Evolutionary conservation across 2,888 invertebrate genomes (phyloP).

Genomic region (Drosophila cognata): DNA sequence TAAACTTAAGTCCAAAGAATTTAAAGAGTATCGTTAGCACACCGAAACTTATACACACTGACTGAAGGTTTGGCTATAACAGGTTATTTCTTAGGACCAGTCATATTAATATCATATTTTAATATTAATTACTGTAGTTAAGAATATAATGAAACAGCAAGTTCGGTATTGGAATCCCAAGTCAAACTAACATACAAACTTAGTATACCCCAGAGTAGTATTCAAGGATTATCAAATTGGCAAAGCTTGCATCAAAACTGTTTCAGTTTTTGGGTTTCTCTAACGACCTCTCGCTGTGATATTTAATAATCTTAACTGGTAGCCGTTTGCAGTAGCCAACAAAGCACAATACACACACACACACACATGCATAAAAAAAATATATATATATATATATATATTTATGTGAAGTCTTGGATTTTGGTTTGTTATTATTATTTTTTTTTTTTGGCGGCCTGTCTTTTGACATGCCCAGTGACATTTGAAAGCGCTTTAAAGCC

Average conservation of each 20-base stretch:
- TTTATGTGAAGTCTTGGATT: slow-evolving; percentile 26
- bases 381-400: slow-evolving; percentile 5
- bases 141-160: neutral
- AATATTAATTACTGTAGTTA: neutral
- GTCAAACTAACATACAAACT: neutral
- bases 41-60: slow-evolving; percentile 17
- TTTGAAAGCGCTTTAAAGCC: slow-evolving; percentile 68
- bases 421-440: slow-evolving; percentile 21
- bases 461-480: slow-evolving; percentile 67
- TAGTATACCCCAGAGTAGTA: neutral
- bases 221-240: slow-evolving; percentile 1
- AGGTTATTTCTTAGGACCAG: neutral
- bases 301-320: slow-evolving; percentile 46
- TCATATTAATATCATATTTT: neutral
- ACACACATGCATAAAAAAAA: neutral
- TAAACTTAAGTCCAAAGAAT: slow-evolving; percentile 34
- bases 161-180: neutral
- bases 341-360: slow-evolving; percentile 33
- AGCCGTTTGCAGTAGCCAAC: slow-evolving; percentile 64
- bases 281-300: slow-evolving; percentile 36
- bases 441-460: slow-evolving; percentile 50
- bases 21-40: neutral
- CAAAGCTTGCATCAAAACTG: slow-evolving; percentile 25
- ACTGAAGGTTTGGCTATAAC: neutral
- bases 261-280: slow-evolving; percentile 6